Conservation (phyloP, 2,113 vertebrate species). For the Etheostoma cragini region DNA sequence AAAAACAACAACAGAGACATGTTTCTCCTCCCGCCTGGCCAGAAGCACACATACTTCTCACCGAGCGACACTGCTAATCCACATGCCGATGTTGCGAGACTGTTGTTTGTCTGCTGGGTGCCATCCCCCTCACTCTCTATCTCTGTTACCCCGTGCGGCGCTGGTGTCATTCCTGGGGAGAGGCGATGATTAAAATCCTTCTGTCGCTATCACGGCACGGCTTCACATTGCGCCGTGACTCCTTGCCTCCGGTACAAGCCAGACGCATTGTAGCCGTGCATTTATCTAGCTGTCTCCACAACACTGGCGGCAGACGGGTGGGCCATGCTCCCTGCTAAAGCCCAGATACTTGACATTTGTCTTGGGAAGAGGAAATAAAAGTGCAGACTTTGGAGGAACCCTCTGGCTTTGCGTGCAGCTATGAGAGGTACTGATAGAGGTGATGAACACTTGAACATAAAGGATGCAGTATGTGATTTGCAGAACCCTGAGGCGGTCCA, state of each 20-base stretch:
- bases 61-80: slow-evolving; percentile 67
- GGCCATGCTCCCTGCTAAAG: slow-evolving; percentile 69
- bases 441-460: slow-evolving; percentile 79
- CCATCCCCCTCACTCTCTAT: slow-evolving; percentile 60
- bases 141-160: slow-evolving; percentile 74
- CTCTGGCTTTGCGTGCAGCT: slow-evolving; percentile 62
- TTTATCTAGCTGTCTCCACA: slow-evolving; percentile 81
- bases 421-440: slow-evolving; percentile 70
- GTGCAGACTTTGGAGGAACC: slow-evolving; percentile 63
- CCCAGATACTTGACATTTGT: slow-evolving; percentile 80
- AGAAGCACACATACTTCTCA: slow-evolving; percentile 65
- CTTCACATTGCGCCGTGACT: slow-evolving; percentile 68
- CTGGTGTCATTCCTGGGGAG: slow-evolving; percentile 81
- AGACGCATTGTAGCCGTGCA: slow-evolving; percentile 75
- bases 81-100: slow-evolving; percentile 60
- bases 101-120: slow-evolving; percentile 80
- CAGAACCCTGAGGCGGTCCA: slow-evolving; percentile 65
- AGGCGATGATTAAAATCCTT: slow-evolving; percentile 82
- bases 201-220: slow-evolving; percentile 69
- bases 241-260: slow-evolving; percentile 76
- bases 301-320: slow-evolving; percentile 77
- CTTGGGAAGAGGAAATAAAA: slow-evolving; percentile 75
- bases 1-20: slow-evolving; percentile 31
- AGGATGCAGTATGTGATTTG: slow-evolving; percentile 69
- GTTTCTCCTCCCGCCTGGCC: slow-evolving; percentile 63